Percentiles rank a stretch among this genome's conserved stretches.
phyloP scores from a whole-genome alignment of 2,113 vertebrate species.

The Malurus elegans region DNA sequence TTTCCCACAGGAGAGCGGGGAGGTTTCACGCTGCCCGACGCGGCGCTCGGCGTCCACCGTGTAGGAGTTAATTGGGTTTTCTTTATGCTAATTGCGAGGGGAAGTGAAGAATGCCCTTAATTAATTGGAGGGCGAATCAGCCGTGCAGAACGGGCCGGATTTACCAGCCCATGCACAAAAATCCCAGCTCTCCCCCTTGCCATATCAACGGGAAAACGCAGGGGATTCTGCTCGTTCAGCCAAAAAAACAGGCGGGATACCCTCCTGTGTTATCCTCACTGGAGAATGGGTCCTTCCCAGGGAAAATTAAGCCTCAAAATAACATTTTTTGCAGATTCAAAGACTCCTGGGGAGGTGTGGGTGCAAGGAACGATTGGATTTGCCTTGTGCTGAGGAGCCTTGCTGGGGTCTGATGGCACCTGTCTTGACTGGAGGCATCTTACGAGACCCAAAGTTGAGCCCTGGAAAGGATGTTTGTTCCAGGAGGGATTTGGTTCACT shows the following conservation, averaged over 20 bases:
- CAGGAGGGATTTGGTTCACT: neutral
- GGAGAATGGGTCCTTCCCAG: fast-evolving
- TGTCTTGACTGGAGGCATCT: neutral
- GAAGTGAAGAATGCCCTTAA: constrained; percentile 56
- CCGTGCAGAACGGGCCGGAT: neutral
- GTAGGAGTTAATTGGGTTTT: constrained; percentile 29
- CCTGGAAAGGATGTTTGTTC: neutral
- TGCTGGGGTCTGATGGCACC: neutral
- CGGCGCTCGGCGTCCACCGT: fast-evolving
- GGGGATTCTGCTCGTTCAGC: neutral
- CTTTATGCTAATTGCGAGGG: constrained; percentile 45
- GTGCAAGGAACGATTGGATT: neutral
- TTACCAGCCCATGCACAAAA: neutral
- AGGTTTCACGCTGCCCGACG: neutral
- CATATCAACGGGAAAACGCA: neutral
- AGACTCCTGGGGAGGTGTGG: neutral
- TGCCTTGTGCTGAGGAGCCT: neutral
- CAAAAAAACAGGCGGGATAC: neutral
- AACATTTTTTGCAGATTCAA: neutral
- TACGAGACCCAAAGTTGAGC: neutral
- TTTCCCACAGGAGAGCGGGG: neutral
- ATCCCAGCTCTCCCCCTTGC: neutral
- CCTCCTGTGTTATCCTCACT: neutral
- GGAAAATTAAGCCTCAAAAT: neutral
- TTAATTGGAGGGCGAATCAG: constrained; percentile 43